A percentile compares a stretch with the other conserved stretches of the same genome.
These are phyloP conservation scores for Octopus sinensis DNA, from an alignment of 1,140 invertebrate genomes.

Conservation along the genomic window DNA sequence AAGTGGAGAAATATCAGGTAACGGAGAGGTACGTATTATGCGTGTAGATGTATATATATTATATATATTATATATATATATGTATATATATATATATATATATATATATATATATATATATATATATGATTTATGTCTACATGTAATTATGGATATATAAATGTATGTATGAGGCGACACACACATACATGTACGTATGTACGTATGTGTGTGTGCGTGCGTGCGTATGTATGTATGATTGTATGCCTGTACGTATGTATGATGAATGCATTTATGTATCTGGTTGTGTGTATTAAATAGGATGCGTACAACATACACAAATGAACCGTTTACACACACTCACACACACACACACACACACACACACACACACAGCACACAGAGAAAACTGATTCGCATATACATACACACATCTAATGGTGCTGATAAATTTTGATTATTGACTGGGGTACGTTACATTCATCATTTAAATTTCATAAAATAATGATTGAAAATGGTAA, in stretches of 20 bases:
- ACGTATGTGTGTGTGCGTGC: not conserved
- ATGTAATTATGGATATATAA: not conserved
- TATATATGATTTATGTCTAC: not conserved
- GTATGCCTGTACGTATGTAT: not conserved
- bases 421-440: no score
- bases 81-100: not conserved
- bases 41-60: not conserved
- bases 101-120: not conserved
- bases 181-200: not conserved
- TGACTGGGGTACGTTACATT: no score
- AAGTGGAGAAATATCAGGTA: not conserved
- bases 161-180: not conserved
- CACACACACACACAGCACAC: no score
- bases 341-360: no score
- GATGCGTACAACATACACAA: no score
- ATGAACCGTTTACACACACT: no score
- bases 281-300: no score
- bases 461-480: no score
- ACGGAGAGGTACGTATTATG: not conserved
- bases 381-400: no score
- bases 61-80: not conserved
- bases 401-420: no score
- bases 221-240: not conserved
- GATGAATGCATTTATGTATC: not conserved
- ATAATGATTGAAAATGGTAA: no score